Conservation (phyloP, 1,140 invertebrate genomes). For the Samia ricini region DNA sequence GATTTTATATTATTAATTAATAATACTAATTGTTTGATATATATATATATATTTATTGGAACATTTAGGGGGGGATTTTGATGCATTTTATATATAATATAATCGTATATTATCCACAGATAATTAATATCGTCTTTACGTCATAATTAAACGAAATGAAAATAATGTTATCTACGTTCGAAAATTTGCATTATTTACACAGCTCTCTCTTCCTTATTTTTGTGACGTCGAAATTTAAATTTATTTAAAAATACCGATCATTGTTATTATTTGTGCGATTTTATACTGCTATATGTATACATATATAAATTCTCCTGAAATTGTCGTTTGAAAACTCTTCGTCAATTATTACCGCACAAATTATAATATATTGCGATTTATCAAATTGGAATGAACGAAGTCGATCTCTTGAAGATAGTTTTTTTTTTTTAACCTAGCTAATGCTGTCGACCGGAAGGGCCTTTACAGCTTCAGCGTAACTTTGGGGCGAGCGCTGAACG, state of each 20-base stretch:
- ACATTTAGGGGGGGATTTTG: neutral
- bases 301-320: conserved; percentile 7
- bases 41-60: conserved; percentile 25
- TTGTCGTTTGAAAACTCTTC: conserved; percentile 12
- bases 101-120: neutral
- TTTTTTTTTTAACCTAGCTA: no score
- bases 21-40: conserved; percentile 28
- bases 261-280: conserved; percentile 50
- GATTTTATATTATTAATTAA: conserved; percentile 27
- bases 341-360: neutral
- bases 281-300: conserved; percentile 16
- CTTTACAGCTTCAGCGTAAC: no score
- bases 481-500: no score
- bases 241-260: conserved; percentile 33
- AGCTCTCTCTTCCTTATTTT: conserved; percentile 18
- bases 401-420: conserved; percentile 33
- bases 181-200: neutral
- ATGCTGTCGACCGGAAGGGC: no score
- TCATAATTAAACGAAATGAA: no score
- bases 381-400: conserved; percentile 58
- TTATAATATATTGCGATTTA: conserved; percentile 26
- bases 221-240: conserved; percentile 58
- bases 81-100: no score
- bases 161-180: neutral
- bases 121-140: no score